These are phyloP conservation scores for Drosophila hamatofila DNA, from an alignment of 2,888 invertebrate species.

Conservation along the genomic window DNA sequence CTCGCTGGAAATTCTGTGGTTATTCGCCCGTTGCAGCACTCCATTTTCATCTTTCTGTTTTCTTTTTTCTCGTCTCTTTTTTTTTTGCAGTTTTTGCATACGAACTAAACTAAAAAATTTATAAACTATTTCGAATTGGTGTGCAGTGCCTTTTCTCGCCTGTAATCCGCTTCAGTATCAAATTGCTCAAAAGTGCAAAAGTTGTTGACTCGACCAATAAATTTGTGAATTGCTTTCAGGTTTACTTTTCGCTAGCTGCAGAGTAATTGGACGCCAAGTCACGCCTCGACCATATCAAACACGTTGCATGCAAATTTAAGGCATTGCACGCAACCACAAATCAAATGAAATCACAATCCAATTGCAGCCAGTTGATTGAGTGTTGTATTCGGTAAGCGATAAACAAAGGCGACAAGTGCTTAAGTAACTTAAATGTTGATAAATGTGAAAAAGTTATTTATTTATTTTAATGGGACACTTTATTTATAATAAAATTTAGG, in stretches of 20 bases:
- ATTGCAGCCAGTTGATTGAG: conserved; percentile 5
- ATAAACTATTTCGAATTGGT: conserved; percentile 56
- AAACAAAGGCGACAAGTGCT: no score
- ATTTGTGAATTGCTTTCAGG: conserved; percentile 38
- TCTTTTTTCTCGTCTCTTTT: neutral
- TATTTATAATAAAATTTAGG: no score
- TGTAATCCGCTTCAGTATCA: conserved; percentile 41
- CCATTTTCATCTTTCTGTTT: neutral
- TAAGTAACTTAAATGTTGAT: no score
- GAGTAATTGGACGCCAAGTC: conserved; percentile 49
- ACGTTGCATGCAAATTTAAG: conserved; percentile 7
- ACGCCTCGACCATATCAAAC: conserved; percentile 17
- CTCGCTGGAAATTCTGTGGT: conserved; percentile 39
- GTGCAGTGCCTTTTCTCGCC: conserved; percentile 21
- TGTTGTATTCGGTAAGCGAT: conserved; percentile 4
- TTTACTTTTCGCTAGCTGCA: conserved; percentile 29
- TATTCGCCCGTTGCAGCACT: conserved; percentile 37
- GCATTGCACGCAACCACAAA: conserved; percentile 1
- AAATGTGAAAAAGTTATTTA: no score
- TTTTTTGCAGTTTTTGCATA: conserved; percentile 29
- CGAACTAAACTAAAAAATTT: conserved; percentile 26
- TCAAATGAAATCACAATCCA: conserved; percentile 1
- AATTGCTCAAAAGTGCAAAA: conserved; percentile 63
- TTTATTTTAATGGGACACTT: no score
- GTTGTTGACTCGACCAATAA: conserved; percentile 56